Conservation (phyloP, 2,888 invertebrate species). For the Dasysyrphus tricinctus region DNA sequence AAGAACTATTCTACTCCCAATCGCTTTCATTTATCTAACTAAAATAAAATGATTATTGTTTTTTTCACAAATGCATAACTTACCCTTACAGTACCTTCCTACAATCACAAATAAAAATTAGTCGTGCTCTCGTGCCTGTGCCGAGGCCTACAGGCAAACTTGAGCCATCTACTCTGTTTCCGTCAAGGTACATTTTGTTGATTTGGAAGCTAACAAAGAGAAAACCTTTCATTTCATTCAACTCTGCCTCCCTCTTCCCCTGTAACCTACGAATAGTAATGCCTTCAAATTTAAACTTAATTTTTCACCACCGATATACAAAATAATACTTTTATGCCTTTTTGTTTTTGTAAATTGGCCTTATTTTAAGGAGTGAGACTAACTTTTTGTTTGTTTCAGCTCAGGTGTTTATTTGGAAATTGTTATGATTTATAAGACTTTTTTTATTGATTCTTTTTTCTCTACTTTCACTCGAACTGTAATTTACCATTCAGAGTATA, state of each 20-base stretch:
- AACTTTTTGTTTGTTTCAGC: constrained; percentile 10
- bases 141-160: constrained; percentile 53
- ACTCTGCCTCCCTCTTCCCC: background rate
- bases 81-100: background rate
- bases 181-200: constrained; percentile 65
- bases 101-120: constrained; percentile 31
- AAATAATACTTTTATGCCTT: constrained; percentile 16
- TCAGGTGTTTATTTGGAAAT: constrained; percentile 47
- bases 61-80: background rate
- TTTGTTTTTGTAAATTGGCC: constrained; percentile 10
- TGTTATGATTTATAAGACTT: constrained; percentile 62
- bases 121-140: constrained; percentile 34
- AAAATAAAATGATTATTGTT: too few species aligned
- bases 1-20: too few species aligned
- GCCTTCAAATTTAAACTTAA: constrained; percentile 44
- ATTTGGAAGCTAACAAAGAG: constrained; percentile 36
- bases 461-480: constrained; percentile 20
- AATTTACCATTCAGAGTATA: constrained; percentile 38
- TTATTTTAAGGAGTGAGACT: background rate
- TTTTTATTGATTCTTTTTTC: constrained; percentile 51
- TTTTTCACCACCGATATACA: constrained; percentile 33
- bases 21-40: too few species aligned
- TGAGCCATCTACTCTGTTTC: constrained; percentile 65
- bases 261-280: constrained; percentile 21
- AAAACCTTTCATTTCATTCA: constrained; percentile 19